These are phyloP conservation scores for Patiria pectinifera DNA, from an alignment of 53 echinoderm and acorn worm genomes.

Conservation along the genomic window DNA sequence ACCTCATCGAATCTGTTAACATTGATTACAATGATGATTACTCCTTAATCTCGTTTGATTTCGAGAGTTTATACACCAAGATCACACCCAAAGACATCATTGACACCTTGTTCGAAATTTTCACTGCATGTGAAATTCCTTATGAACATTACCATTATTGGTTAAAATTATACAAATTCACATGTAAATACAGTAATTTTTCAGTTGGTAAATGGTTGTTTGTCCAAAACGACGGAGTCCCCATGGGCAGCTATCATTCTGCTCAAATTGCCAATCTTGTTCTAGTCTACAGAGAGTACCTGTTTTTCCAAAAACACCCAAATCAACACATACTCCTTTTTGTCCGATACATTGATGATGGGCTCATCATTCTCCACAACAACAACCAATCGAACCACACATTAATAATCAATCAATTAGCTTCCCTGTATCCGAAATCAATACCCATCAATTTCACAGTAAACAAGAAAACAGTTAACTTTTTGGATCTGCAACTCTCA, in stretches of 20 bases:
- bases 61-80: too few species aligned
- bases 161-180: too few species aligned
- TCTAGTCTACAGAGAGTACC: too few species aligned
- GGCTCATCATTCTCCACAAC: neutral
- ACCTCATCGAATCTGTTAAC: too few species aligned
- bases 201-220: too few species aligned
- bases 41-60: too few species aligned
- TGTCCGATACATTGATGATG: neutral
- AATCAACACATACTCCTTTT: neutral
- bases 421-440: neutral
- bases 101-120: too few species aligned
- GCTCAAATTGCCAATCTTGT: neutral
- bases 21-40: too few species aligned
- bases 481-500: neutral
- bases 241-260: neutral
- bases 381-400: neutral
- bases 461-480: neutral
- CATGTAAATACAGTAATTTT: too few species aligned
- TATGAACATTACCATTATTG: too few species aligned
- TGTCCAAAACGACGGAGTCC: neutral
- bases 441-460: neutral
- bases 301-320: neutral
- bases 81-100: too few species aligned
- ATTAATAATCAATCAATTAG: neutral
- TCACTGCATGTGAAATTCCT: too few species aligned